Conservation (phyloP, 2,113 vertebrate species). For the Cervus canadensis region DNA sequence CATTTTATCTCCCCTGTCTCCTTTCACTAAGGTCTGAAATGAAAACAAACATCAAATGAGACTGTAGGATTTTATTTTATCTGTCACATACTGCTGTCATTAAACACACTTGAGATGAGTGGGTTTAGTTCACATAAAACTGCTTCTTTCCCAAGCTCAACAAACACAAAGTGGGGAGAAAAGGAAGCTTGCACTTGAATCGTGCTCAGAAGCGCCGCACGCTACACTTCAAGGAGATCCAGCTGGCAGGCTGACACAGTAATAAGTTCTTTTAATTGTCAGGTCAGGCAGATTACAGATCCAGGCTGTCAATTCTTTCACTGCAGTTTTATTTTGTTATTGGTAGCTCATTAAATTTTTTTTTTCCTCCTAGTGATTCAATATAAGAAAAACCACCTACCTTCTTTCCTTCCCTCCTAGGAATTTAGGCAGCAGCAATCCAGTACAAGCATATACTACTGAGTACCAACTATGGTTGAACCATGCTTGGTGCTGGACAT, state of each 20-base stretch:
- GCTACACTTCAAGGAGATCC: slow-evolving; percentile 75
- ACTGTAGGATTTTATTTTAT: slow-evolving; percentile 79
- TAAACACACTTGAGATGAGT: slow-evolving; percentile 79
- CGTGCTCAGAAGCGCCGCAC: slow-evolving; percentile 72
- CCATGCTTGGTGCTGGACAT: not conserved
- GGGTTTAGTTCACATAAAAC: slow-evolving; percentile 83
- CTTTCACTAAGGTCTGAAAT: slow-evolving; percentile 73
- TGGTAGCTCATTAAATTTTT: not conserved
- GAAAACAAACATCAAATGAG: slow-evolving; percentile 80
- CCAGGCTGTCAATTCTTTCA: slow-evolving; percentile 75
- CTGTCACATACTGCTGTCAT: slow-evolving; percentile 82
- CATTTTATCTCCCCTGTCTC: slow-evolving; percentile 34
- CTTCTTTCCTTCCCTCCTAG: not conserved
- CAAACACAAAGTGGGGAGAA: slow-evolving; percentile 74
- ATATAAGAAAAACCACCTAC: not conserved
- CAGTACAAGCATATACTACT: not conserved
- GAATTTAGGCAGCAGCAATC: not conserved
- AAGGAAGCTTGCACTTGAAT: slow-evolving; percentile 69
- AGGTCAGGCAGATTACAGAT: slow-evolving; percentile 80
- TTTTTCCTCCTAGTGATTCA: not conserved
- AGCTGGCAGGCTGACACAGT: slow-evolving; percentile 81
- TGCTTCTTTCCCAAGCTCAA: slow-evolving; percentile 73
- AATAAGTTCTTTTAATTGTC: slow-evolving; percentile 82
- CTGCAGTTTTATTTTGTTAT: slow-evolving; percentile 64
- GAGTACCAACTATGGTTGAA: not conserved